Evolutionary conservation across 1,140 invertebrate species (phyloP).

Genomic region (Nasonia vitripennis): DNA sequence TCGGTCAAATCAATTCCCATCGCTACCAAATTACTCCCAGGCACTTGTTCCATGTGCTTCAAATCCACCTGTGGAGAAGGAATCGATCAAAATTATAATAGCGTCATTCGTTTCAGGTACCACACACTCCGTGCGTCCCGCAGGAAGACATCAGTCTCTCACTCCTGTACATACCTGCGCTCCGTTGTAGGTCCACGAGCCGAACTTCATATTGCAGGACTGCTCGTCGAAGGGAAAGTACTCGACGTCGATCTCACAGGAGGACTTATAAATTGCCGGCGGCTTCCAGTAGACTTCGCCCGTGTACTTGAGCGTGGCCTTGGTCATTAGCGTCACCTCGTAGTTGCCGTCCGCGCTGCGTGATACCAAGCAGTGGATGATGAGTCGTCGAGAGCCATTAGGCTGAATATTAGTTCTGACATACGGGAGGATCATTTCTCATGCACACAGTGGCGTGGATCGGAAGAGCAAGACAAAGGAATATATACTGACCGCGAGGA

Average conservation of each 20-base stretch:
- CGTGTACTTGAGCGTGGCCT: slow-evolving; percentile 92
- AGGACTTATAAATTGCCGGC: slow-evolving; percentile 99
- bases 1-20: slow-evolving; percentile 95
- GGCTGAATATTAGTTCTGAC: neutral
- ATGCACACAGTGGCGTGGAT: neutral
- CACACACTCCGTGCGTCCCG: too few relatives aligned
- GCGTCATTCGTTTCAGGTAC: too few relatives aligned
- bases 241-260: slow-evolving; percentile 96
- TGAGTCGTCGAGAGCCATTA: neutral
- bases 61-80: slow-evolving; percentile 86
- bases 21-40: slow-evolving; percentile 89
- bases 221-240: slow-evolving; percentile 97
- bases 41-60: slow-evolving; percentile 91
- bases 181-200: slow-evolving; percentile 96
- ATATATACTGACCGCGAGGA: neutral
- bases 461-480: neutral
- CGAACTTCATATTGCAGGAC: slow-evolving; percentile 96
- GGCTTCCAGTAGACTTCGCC: slow-evolving; percentile 98
- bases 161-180: slow-evolving; percentile 80
- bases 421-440: neutral
- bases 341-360: slow-evolving; percentile 96
- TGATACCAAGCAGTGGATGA: neutral
- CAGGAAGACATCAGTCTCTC: neutral
- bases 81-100: neutral
- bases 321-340: slow-evolving; percentile 97